Base-by-base conservation (phyloP, 2,888 invertebrate species). In the Acrobasis suavella region DNA sequence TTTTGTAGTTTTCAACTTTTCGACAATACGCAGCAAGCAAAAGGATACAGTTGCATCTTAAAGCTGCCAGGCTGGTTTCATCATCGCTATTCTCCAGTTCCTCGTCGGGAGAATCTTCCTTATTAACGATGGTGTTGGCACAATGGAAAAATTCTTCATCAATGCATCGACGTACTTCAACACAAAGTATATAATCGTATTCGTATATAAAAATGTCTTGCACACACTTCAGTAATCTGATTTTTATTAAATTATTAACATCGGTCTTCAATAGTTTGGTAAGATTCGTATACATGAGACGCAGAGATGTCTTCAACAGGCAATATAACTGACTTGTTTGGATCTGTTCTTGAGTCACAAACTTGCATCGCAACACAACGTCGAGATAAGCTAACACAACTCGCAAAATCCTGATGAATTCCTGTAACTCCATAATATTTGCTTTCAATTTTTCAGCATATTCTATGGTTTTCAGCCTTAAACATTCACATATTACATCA, bases 1-100 rank as follows among this genome's bases (percentile, higher is more conserved):
- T 78, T 50, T 85, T 81, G 65, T 83, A 87, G 51, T 76, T 75
- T 3, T 77, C 77, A 8, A 71, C 66, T 62, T 78, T 78, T 61
- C 78, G 81, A 67, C 91, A 90, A 69, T 87, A 92, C 3, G 86
- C 83, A 8, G 89, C 85, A 12, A 92, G 72, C 9, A 87, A 68
- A 60, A 78, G 76, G 8, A 89, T 75, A 64, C 86, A 83, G 58
- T 82, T 78, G 60, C 84, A 82, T 72, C 85, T 91, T 38, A 90
- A 70, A 49, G 79, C 76, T 12, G 77, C 73, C 16, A 73, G 67
- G 63, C 78, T 82, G 62, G 81, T 75, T 51, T 85, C 85, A n/a
- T 76, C 81, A 65, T 80, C 82, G 39, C 76, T 79, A 38, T 55
- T 17, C 9, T 73, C 72, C 1, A 76, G 61, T 9, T 85, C 85